These are phyloP conservation scores for Stramonita haemastoma DNA, from an alignment of 2,888 invertebrate species.

Conservation along the genomic window DNA sequence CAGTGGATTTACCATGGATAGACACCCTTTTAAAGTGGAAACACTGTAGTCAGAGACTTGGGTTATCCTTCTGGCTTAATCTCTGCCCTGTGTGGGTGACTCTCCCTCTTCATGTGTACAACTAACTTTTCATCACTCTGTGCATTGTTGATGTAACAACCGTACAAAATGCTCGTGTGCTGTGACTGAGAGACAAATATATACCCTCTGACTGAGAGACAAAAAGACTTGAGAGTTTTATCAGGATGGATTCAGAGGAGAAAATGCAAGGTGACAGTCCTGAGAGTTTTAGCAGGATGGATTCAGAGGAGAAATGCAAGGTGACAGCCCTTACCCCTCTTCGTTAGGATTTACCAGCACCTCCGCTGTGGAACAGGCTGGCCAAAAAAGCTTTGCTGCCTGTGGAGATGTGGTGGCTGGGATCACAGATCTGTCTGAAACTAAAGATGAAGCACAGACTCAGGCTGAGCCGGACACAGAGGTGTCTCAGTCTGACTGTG, in stretches of 20 bases:
- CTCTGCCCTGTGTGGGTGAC: neutral
- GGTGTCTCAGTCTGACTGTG: neutral
- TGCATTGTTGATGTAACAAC: neutral
- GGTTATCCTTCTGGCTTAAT: neutral
- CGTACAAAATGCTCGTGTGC: too few relatives aligned
- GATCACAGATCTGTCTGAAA: neutral
- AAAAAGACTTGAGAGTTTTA: neutral
- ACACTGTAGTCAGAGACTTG: neutral
- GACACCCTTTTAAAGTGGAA: neutral
- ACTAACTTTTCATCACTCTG: neutral
- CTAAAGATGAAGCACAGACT: neutral
- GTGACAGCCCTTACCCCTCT: too few relatives aligned
- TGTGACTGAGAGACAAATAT: too few relatives aligned
- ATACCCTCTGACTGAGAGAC: neutral
- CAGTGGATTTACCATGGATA: too few relatives aligned
- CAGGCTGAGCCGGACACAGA: neutral
- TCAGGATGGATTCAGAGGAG: neutral
- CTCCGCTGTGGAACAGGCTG: neutral
- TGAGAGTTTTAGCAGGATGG: too few relatives aligned
- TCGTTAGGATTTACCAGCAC: neutral
- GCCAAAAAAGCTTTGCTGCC: neutral
- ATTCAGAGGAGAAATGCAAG: too few relatives aligned
- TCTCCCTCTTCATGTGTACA: neutral
- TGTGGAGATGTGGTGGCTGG: neutral
- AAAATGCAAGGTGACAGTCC: neutral